Evolutionary conservation across 2,797 vertebrate species (phyloP).

Genomic region (Micropoecilia bifurca): DNA sequence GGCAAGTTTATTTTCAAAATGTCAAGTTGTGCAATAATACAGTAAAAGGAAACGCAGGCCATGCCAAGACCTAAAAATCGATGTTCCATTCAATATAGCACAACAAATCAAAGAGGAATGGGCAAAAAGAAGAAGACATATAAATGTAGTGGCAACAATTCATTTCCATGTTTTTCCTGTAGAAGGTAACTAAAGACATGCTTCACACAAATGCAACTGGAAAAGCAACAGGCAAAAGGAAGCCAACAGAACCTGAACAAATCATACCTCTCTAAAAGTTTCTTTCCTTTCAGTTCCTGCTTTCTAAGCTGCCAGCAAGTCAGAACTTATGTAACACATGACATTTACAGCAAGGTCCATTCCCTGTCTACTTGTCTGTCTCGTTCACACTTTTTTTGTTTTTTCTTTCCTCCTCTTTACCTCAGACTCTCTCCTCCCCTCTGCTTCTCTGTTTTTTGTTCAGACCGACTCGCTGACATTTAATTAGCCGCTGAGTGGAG

Average conservation of each 20-base stretch:
- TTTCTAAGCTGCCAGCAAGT: constrained; percentile 61
- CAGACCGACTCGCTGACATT: constrained; percentile 80
- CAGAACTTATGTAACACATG: constrained; percentile 70
- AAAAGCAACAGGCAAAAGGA: not conserved
- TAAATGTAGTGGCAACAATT: not conserved
- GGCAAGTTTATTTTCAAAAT: no score
- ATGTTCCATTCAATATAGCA: no score
- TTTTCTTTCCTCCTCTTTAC: not conserved
- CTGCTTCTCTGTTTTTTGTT: constrained; percentile 18
- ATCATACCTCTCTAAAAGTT: constrained; percentile 41
- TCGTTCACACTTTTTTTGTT: constrained; percentile 7
- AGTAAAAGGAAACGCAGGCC: no score
- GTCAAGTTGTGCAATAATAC: no score
- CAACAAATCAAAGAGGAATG: not conserved
- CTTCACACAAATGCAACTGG: not conserved
- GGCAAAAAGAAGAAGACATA: not conserved
- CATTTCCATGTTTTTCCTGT: not conserved
- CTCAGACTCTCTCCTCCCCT: not conserved
- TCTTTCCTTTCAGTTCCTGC: constrained; percentile 43
- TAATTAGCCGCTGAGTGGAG: constrained; percentile 84
- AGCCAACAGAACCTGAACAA: not conserved
- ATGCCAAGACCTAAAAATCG: no score
- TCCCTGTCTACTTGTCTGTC: constrained; percentile 56
- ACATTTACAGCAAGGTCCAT: constrained; percentile 75
- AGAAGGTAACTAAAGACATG: not conserved